Percentiles rank a stretch among this genome's conserved stretches.
Evolutionary conservation across 2,888 invertebrate genomes (phyloP).

Genomic region (Acronicta psi): DNA sequence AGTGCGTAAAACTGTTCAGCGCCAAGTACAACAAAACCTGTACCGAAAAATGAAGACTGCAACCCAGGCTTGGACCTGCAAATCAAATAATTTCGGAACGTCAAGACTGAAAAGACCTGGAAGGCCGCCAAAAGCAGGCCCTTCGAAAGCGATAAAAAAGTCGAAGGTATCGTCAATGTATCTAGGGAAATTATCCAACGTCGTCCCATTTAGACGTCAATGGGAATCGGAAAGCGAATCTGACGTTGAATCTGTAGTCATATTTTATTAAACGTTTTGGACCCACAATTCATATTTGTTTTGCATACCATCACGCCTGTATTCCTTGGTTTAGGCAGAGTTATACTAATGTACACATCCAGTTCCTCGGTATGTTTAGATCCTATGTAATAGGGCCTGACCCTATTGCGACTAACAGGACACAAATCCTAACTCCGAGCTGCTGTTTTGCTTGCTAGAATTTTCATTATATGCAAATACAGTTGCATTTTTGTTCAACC

Average conservation of each 20-base stretch:
- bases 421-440: no score
- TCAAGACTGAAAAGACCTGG: slow-evolving; percentile 38
- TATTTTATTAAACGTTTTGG: slow-evolving; percentile 30
- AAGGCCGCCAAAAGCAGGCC: slow-evolving; percentile 54
- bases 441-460: neutral
- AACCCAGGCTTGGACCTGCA: neutral
- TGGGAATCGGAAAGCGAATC: slow-evolving; percentile 43
- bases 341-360: no score
- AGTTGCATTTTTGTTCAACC: neutral
- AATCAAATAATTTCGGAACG: neutral
- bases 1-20: slow-evolving; percentile 7
- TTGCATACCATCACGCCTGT: no score
- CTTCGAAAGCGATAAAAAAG: slow-evolving; percentile 51
- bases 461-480: slow-evolving; percentile 1
- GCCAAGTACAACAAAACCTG: slow-evolving; percentile 14
- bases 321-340: no score
- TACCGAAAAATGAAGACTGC: slow-evolving; percentile 12
- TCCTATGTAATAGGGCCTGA: no score
- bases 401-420: no score
- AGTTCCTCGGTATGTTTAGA: no score
- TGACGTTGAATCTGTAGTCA: slow-evolving; percentile 45
- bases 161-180: slow-evolving; percentile 51
- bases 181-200: slow-evolving; percentile 63
- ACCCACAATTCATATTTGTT: neutral
- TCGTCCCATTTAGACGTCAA: slow-evolving; percentile 46